Evolutionary conservation across 2,888 invertebrate species (phyloP).

Genomic region (Fragum sueziense): DNA sequence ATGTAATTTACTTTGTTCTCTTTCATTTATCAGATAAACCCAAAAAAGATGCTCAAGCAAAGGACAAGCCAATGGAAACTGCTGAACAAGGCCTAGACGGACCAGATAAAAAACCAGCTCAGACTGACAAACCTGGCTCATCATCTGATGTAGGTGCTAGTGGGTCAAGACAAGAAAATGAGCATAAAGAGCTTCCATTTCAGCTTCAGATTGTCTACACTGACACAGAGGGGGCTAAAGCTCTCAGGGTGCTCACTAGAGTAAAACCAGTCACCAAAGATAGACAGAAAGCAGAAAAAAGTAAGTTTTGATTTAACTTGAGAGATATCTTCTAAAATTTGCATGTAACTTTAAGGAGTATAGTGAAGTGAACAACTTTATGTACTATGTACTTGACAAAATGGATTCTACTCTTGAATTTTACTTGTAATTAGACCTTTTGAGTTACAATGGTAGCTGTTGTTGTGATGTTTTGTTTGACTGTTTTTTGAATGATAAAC

Average conservation of each 20-base stretch:
- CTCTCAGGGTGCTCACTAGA: constrained; percentile 77
- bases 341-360: too few relatives aligned
- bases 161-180: constrained; percentile 18
- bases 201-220: constrained; percentile 79
- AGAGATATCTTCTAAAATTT: too few relatives aligned
- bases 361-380: too few relatives aligned
- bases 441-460: too few relatives aligned
- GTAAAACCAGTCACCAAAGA: constrained; percentile 75
- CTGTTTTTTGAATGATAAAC: too few relatives aligned
- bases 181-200: constrained; percentile 72
- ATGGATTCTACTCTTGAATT: too few relatives aligned
- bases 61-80: not conserved
- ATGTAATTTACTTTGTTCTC: too few relatives aligned
- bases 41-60: not conserved
- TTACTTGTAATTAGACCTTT: too few relatives aligned
- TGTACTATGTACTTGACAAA: too few relatives aligned
- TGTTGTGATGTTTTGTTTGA: too few relatives aligned
- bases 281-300: constrained; percentile 73
- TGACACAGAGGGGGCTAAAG: constrained; percentile 78
- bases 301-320: too few relatives aligned
- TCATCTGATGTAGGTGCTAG: constrained; percentile 1
- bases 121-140: not conserved
- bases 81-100: not conserved
- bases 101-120: not conserved
- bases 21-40: not conserved